phyloP scores from a whole-genome alignment of 2,888 invertebrate species.

The Caenorhabditis drosophilae region DNA sequence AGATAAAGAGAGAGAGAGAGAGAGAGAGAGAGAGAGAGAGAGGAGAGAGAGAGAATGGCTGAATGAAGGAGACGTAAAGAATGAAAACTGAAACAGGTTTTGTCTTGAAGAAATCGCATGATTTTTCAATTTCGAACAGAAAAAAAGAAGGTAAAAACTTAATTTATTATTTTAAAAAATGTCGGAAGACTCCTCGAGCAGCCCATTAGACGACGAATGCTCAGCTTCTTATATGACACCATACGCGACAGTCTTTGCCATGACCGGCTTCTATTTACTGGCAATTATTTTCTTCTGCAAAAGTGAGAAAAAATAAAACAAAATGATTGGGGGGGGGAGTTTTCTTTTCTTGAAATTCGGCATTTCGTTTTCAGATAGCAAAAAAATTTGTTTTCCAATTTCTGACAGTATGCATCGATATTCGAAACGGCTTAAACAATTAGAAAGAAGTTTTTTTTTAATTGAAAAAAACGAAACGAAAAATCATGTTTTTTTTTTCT shows the following conservation, averaged over 20 bases:
- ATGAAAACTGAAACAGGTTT: no score
- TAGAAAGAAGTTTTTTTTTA: constrained; percentile 51
- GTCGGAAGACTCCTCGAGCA: no score
- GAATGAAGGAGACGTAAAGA: no score
- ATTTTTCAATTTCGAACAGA: not conserved
- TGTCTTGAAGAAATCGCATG: no score
- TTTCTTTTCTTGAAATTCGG: no score
- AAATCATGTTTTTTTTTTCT: no score
- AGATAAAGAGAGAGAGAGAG: no score
- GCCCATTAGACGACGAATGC: constrained; percentile 44
- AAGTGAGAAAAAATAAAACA: constrained; percentile 8
- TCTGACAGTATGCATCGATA: constrained; percentile 63
- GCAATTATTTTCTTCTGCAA: constrained; percentile 54
- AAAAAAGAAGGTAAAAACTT: not conserved
- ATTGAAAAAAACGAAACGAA: no score
- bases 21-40: no score
- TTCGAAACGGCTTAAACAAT: constrained; percentile 52
- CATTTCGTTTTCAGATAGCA: constrained; percentile 54
- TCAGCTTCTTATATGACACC: constrained; percentile 62
- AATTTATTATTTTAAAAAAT: not conserved
- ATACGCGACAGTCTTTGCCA: constrained; percentile 62
- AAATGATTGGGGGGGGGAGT: no score
- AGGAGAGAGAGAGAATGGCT: no score
- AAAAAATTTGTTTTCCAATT: constrained; percentile 60
- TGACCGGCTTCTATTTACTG: constrained; percentile 57